Conservation (phyloP, 2,888 invertebrate species). For the Argyresthia goedartella region DNA sequence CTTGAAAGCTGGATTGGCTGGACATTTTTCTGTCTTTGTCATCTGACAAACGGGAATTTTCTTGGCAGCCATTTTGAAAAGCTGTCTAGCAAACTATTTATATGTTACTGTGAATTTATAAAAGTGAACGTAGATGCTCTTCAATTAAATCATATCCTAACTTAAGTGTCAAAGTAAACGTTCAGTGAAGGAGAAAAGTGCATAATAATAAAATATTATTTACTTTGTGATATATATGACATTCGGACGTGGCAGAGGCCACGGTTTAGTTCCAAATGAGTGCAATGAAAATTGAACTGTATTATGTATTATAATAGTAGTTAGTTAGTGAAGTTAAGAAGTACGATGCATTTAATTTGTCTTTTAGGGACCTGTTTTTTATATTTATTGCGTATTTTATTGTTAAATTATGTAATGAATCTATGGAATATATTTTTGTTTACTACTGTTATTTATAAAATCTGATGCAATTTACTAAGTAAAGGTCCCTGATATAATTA, state of each 20-base stretch:
- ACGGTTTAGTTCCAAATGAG: constrained; percentile 39
- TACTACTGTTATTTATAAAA: background rate
- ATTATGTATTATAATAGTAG: constrained; percentile 34
- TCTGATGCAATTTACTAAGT: no score
- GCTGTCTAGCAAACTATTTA: no score
- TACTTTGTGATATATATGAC: constrained; percentile 57
- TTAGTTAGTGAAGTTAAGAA: constrained; percentile 63
- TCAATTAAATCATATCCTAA: constrained; percentile 3
- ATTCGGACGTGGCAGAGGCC: constrained; percentile 25
- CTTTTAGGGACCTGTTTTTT: constrained; percentile 21
- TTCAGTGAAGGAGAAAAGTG: background rate
- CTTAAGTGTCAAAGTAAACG: constrained; percentile 3
- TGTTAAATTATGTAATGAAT: background rate
- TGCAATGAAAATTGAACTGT: constrained; percentile 54
- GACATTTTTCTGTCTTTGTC: no score
- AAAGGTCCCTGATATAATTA: background rate
- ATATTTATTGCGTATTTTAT: background rate
- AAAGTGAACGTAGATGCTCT: constrained; percentile 3
- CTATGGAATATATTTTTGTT: background rate
- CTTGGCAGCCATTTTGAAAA: no score
- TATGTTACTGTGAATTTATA: no score
- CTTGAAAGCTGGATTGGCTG: no score
- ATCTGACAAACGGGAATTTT: no score
- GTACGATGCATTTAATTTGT: constrained; percentile 63
- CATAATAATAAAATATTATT: constrained; percentile 19